phyloP scores from a whole-genome alignment of 2,888 invertebrate species.

The Miltochrista miniata region DNA sequence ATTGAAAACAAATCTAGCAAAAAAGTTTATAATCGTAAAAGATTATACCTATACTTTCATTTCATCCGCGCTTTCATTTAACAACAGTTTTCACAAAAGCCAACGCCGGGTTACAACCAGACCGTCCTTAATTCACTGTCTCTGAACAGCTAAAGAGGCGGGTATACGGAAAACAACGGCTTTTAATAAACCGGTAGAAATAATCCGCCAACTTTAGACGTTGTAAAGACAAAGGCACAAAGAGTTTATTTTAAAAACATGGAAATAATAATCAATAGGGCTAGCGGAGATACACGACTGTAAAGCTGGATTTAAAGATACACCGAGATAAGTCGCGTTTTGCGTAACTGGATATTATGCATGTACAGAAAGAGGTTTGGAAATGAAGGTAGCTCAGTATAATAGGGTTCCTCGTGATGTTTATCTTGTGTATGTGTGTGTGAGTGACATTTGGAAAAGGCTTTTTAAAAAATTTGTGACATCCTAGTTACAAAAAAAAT shows the following conservation, averaged over 20 bases:
- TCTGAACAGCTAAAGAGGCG: constrained; percentile 14
- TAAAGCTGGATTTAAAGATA: constrained; percentile 7
- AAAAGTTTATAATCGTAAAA: too few species aligned
- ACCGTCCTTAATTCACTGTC: constrained; percentile 9
- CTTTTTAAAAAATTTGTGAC: too few species aligned
- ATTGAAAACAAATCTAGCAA: too few species aligned
- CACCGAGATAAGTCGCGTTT: background rate
- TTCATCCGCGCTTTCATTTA: too few species aligned
- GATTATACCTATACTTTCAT: too few species aligned
- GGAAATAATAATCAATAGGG: constrained; percentile 52
- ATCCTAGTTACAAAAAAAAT: too few species aligned
- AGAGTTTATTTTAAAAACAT: constrained; percentile 48
- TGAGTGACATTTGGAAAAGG: too few species aligned
- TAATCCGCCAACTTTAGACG: constrained; percentile 41
- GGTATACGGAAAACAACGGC: constrained; percentile 24
- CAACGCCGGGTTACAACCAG: background rate
- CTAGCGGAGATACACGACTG: constrained; percentile 8
- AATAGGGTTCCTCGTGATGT: too few species aligned
- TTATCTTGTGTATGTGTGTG: too few species aligned
- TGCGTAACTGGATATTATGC: too few species aligned
- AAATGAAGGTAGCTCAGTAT: too few species aligned
- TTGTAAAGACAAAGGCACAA: constrained; percentile 45
- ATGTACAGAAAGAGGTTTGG: too few species aligned
- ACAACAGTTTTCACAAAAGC: background rate
- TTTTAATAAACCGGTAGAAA: constrained; percentile 41